Conservation (phyloP, 2,113 vertebrate genomes). For the Heloderma charlesbogerti region DNA sequence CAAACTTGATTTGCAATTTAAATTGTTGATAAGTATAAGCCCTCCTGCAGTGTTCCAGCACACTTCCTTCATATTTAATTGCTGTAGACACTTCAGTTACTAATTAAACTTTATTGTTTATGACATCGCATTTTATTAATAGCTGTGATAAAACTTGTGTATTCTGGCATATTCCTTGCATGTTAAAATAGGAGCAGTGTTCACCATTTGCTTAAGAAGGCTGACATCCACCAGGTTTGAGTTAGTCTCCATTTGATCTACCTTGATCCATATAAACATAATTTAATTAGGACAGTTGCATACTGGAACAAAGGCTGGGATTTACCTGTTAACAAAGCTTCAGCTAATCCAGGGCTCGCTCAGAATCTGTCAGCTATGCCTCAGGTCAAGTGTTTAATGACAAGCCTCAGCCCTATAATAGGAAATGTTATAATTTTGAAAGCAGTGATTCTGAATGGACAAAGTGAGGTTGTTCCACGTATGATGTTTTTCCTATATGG, state of each 20-base stretch:
- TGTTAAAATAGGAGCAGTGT: constrained; percentile 49
- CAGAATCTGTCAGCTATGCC: not conserved
- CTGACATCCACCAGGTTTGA: constrained; percentile 10
- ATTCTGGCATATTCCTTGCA: constrained; percentile 57
- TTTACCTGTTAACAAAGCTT: not conserved
- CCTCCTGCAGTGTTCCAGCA: constrained; percentile 77
- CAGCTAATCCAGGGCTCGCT: not conserved
- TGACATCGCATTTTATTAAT: constrained; percentile 77
- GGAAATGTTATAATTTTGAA: not conserved
- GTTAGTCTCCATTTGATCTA: accelerated
- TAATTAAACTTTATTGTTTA: constrained; percentile 85
- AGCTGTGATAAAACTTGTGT: constrained; percentile 56
- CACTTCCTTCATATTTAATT: constrained; percentile 80
- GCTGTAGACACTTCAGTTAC: constrained; percentile 76
- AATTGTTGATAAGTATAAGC: constrained; percentile 74
- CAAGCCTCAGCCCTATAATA: not conserved
- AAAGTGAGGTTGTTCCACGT: not conserved
- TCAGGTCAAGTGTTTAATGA: not conserved
- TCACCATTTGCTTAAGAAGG: not conserved
- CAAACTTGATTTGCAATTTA: constrained; percentile 79
- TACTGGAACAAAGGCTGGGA: not conserved
- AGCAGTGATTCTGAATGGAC: not conserved
- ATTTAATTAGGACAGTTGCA: not conserved
- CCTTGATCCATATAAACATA: not conserved
- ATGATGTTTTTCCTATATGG: not conserved